Conservation (phyloP, 35 echinoderm and acorn worm species). For the Strongylocentrotus purpuratus region DNA sequence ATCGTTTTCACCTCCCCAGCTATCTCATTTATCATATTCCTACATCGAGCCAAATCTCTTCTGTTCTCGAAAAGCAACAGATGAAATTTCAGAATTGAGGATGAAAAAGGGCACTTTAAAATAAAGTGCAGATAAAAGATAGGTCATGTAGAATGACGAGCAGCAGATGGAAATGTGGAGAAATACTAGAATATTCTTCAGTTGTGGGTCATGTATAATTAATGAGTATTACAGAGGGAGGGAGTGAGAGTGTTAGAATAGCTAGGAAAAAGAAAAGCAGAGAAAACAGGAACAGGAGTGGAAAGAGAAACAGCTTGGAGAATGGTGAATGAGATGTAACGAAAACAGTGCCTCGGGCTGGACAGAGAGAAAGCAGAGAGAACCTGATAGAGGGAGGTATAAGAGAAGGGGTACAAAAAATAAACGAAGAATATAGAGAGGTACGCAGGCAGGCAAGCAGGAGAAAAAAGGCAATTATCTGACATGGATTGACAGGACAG, state of each 20-base stretch:
- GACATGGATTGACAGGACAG: constrained; percentile 42
- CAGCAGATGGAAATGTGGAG: not conserved
- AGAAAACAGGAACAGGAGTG: constrained; percentile 26
- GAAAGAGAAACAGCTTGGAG: constrained; percentile 20
- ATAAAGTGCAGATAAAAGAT: not conserved
- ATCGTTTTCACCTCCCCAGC: not conserved
- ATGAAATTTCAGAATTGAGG: not conserved
- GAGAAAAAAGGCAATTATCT: constrained; percentile 37
- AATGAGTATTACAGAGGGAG: constrained; percentile 1
- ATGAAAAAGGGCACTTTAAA: not conserved
- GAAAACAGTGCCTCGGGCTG: not conserved
- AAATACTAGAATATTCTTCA: not conserved
- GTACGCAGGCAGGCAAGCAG: not conserved
- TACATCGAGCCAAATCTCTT: not conserved
- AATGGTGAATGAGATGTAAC: constrained; percentile 30
- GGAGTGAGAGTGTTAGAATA: not conserved
- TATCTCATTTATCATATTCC: not conserved
- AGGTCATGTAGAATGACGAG: not conserved
- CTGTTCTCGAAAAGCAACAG: not conserved
- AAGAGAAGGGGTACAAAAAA: not conserved
- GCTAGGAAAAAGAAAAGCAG: constrained; percentile 26
- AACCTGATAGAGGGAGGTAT: not conserved
- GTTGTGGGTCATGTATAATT: not conserved
- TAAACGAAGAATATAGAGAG: not conserved
- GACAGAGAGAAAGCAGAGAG: constrained; percentile 5